Evolutionary conservation across 2,797 vertebrate species (phyloP), one percentile per base, ranked within the genome.

Genomic region (Neopelma chrysocephalum): DNA sequence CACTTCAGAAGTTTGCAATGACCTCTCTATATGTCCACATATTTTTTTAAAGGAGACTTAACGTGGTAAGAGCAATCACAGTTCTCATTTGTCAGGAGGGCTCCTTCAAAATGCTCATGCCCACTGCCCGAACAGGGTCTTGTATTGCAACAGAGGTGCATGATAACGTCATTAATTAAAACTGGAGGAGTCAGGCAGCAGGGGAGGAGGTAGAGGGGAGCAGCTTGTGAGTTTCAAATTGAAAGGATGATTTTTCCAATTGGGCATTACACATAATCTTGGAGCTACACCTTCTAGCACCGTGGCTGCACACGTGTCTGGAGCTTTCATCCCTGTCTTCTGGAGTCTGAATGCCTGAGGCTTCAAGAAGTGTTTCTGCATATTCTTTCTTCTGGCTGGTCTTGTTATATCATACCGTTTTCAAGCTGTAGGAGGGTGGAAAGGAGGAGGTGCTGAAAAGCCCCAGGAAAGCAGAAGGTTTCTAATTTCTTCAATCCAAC

Each of bases 271-370:
- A 3, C 3, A 0, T 12, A 43, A 2, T 45, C 34, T 65, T 51
- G n/a, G 22, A 36, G 21, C 31, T 85, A 23, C 15, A 20, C 11
- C 7, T 71, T 65, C 45, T 51, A 75, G 29, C 1, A 26, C 5
- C 14, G 16, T 0, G 3, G 15, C 19, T 76, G 36, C 38, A 25
- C 1, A 0, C 0, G 0, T 7, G 2, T 26, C 36, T 58, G 51
- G 27, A 69, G n/a, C 3, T 82, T 94, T 61, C 57, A 81, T 32
- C n/a, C 54, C 29, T 26, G 20, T 15, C 31, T 84, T 78, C 50
- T 13, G 6, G 42, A 82, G 27, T 34, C 21, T 84, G 62, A 79
- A 84, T 92, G 17, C 23, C 62, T 58, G 42, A 76, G n/a, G 47
- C 17, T 76, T 12, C 50, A 40, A 69, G 15, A 64, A 0, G 0